A percentile compares a stretch with the other conserved stretches of the same genome.
Evolutionary conservation across 1,140 invertebrate genomes (phyloP).

Genomic region (Saccostrea cuccullata): DNA sequence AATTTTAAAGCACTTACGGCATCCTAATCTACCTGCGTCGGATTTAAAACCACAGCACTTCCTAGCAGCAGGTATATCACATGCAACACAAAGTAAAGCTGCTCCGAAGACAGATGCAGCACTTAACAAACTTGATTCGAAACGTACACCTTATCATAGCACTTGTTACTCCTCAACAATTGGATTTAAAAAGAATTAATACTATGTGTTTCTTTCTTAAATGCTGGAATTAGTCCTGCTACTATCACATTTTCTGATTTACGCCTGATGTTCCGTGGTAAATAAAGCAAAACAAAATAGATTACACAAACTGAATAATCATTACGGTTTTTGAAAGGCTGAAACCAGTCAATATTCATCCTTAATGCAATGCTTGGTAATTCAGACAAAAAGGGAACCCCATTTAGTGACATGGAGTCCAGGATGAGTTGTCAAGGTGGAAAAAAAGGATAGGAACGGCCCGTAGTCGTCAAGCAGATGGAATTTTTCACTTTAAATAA

Average conservation of each 20-base stretch:
- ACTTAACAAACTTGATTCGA: too few species aligned
- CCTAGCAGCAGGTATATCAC: too few species aligned
- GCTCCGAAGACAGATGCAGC: too few species aligned
- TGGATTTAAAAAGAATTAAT: slow-evolving; percentile 32
- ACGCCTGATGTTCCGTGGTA: slow-evolving; percentile 6
- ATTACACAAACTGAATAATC: slow-evolving; percentile 40
- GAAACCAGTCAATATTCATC: slow-evolving; percentile 27
- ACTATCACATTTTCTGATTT: background rate
- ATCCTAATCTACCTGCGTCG: background rate
- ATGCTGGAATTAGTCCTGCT: slow-evolving; percentile 29
- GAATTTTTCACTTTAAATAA: too few species aligned
- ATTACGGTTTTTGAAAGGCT: slow-evolving; percentile 30
- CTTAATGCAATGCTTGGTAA: background rate
- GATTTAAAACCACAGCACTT: slow-evolving; percentile 23
- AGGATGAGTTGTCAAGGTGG: too few species aligned
- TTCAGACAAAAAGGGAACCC: background rate
- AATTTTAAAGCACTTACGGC: slow-evolving; percentile 12
- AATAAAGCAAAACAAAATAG: slow-evolving; percentile 13
- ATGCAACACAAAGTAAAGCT: too few species aligned
- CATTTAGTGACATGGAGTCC: too few species aligned
- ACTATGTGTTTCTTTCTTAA: slow-evolving; percentile 14
- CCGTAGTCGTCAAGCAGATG: too few species aligned
- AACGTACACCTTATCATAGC: background rate
- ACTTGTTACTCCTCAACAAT: slow-evolving; percentile 31
- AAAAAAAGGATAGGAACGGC: too few species aligned